phyloP scores from a whole-genome alignment of 2,113 vertebrate genomes.

The Cololabis saira region DNA sequence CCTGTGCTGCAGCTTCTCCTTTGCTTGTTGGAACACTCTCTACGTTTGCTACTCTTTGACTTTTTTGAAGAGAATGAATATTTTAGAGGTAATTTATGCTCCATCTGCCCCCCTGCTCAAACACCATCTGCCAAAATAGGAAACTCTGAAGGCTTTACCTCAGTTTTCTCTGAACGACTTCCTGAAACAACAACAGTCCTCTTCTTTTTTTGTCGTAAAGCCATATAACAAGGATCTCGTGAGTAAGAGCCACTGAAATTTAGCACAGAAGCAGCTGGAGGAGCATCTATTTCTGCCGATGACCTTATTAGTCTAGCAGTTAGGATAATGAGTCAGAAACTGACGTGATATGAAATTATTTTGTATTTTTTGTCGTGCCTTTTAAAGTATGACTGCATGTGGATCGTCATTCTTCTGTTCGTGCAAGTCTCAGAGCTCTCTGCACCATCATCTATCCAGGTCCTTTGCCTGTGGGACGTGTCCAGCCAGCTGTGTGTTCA shows the following conservation, averaged over 20 bases:
- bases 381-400: not conserved
- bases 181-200: constrained; percentile 34
- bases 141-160: constrained; percentile 62
- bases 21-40: constrained; percentile 23
- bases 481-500: constrained; percentile 61
- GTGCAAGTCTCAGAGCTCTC: no score
- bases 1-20: constrained; percentile 38
- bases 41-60: constrained; percentile 57
- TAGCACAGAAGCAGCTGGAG: constrained; percentile 15
- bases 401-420: constrained; percentile 1
- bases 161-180: constrained; percentile 42
- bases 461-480: constrained; percentile 69
- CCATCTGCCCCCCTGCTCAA: constrained; percentile 71
- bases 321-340: not conserved
- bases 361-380: not conserved
- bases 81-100: constrained; percentile 71
- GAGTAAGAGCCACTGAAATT: constrained; percentile 19
- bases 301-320: constrained; percentile 7
- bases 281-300: not conserved
- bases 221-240: constrained; percentile 27
- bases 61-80: constrained; percentile 64
- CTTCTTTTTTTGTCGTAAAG: constrained; percentile 32
- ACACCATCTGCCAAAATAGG: constrained; percentile 69
- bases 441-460: constrained; percentile 35
- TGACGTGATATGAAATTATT: not conserved